Base-by-base conservation (phyloP, 1,140 invertebrate species). In the Diabrotica virgifera region DNA sequence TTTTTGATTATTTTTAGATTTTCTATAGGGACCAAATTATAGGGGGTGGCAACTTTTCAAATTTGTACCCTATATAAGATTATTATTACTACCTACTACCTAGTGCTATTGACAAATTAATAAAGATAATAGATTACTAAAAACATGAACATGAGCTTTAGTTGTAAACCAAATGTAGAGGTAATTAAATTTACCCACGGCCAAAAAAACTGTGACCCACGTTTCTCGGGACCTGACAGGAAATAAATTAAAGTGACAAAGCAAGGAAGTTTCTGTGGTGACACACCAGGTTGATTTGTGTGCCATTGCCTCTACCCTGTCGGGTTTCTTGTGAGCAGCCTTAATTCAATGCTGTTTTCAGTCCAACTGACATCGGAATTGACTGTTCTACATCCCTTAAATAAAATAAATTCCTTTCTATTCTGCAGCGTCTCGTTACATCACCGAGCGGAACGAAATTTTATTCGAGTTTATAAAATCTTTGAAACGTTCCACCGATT, bases 341-440 rank as follows among this genome's bases (percentile, higher is more conserved):
- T n/a, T 46, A 46, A 46, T 46, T 46, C 40, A 46, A 46, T 46
- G 40, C 40, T 46, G 40, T 46, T 46, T 46, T 46, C 40, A 46
- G 40, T 46, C 40, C 40, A 46, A 46, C 40, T 46, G 40, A 46
- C 40, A 46, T 46, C n/a, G 40, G 40, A 46, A 46, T 46, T 46
- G 40, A 46, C 40, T 46, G 40, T 46, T 46, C 40, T 46, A 46
- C 40, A 46, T 46, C 40, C 40, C 40, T n/a, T 46, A 46, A 46
- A 46, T 46, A 46, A n/a, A 46, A 46, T 46, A 46, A 46, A 46
- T 46, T 46, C 40, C 40, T 46, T 46, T 46, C 40, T 46, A 46
- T 46, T n/a, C 40, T 46, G 40, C 40, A 46, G 40, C 40, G 40
- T 10, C 40, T 46, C 40, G 40, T 46, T 46, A 46, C 40, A 46